A percentile compares a stretch with the other conserved stretches of the same genome.
These are phyloP conservation scores for Patella vulgata DNA, from an alignment of 1,140 invertebrate species.

Conservation along the genomic window DNA sequence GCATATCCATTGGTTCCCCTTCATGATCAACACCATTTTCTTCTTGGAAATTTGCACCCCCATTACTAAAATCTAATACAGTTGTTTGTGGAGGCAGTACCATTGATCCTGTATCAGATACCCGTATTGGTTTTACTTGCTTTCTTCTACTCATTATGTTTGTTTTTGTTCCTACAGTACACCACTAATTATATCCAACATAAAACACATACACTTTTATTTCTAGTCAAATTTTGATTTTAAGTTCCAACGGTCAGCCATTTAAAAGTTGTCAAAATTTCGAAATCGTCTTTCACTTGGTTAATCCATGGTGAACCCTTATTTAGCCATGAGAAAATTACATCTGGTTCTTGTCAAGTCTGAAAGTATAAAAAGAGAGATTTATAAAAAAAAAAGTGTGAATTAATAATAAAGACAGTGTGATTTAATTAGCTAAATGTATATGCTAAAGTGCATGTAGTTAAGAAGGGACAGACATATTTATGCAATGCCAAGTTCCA, in stretches of 20 bases:
- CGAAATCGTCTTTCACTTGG: no score
- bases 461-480: neutral
- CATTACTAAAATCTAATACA: constrained; percentile 26
- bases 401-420: neutral
- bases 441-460: neutral
- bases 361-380: no score
- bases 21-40: constrained; percentile 16
- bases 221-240: neutral
- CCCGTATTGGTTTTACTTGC: constrained; percentile 64
- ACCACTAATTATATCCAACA: neutral
- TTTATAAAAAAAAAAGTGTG: constrained; percentile 9
- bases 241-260: neutral
- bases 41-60: neutral
- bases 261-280: neutral
- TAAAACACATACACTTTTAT: neutral
- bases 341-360: no score
- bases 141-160: constrained; percentile 64
- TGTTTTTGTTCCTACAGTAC: constrained; percentile 3
- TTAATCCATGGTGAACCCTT: no score
- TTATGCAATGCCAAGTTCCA: no score
- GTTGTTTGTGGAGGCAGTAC: constrained; percentile 27
- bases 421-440: neutral
- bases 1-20: constrained; percentile 32
- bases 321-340: no score
- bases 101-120: constrained; percentile 34